Conservation (phyloP, 2,113 vertebrate genomes). For the Megaceryle torquata region DNA sequence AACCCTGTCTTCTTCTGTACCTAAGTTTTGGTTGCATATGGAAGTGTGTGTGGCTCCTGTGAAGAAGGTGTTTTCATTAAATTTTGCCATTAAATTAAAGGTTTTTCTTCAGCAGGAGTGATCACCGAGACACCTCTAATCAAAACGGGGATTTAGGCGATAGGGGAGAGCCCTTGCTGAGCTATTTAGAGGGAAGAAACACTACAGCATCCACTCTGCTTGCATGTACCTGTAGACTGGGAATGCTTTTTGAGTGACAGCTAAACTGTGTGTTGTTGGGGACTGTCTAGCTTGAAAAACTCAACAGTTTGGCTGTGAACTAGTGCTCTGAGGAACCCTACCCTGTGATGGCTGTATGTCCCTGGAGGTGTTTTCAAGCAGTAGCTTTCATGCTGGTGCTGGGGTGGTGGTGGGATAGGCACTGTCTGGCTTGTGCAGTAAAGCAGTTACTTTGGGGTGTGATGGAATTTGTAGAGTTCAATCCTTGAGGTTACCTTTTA, state of each 20-base stretch:
- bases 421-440: neutral
- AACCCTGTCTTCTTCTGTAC: neutral
- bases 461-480: neutral
- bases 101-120: neutral
- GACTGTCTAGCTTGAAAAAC: neutral
- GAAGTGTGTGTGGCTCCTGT: neutral
- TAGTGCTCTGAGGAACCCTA: neutral
- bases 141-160: neutral
- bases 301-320: neutral
- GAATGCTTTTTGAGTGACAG: neutral
- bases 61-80: neutral
- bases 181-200: neutral
- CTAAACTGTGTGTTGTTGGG: neutral
- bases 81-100: neutral
- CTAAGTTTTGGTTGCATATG: neutral
- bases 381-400: no score
- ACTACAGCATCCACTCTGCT: neutral
- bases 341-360: neutral
- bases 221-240: neutral
- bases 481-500: neutral
- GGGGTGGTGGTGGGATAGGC: neutral
- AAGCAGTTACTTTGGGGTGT: neutral
- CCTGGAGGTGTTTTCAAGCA: neutral
- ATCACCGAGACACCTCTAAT: neutral
- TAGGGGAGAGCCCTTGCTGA: neutral